These are phyloP conservation scores for Ceratotherium simum DNA, from an alignment of 2,113 vertebrate species.

Conservation along the genomic window DNA sequence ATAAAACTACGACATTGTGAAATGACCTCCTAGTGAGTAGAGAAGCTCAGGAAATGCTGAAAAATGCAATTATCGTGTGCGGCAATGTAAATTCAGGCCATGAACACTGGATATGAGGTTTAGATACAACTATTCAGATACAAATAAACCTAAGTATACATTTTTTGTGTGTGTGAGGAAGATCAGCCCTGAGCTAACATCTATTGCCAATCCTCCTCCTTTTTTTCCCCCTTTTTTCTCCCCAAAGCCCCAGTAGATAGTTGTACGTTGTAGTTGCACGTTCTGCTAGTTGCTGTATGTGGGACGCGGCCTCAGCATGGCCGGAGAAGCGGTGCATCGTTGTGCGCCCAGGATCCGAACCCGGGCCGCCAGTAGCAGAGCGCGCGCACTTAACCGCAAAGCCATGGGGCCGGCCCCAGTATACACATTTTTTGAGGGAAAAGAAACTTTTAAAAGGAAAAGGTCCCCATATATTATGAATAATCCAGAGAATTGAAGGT, in stretches of 20 bases:
- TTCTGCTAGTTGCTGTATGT: too few relatives aligned
- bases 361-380: too few relatives aligned
- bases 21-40: conserved; percentile 23
- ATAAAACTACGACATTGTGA: conserved; percentile 32
- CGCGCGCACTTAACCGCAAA: too few relatives aligned
- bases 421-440: background rate
- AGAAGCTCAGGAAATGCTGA: conserved; percentile 31
- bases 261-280: too few relatives aligned
- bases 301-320: too few relatives aligned
- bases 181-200: too few relatives aligned
- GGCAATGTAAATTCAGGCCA: background rate
- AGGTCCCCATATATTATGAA: background rate
- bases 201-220: too few relatives aligned
- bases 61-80: background rate
- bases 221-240: too few relatives aligned
- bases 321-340: too few relatives aligned
- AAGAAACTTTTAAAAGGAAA: background rate
- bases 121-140: background rate
- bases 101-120: background rate
- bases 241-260: too few relatives aligned
- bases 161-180: background rate
- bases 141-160: background rate
- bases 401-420: too few relatives aligned
- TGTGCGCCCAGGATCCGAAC: too few relatives aligned
- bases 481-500: conserved; percentile 20